Conservation (phyloP, 23 tunicate genomes). For the Trididemnum nubilum region DNA sequence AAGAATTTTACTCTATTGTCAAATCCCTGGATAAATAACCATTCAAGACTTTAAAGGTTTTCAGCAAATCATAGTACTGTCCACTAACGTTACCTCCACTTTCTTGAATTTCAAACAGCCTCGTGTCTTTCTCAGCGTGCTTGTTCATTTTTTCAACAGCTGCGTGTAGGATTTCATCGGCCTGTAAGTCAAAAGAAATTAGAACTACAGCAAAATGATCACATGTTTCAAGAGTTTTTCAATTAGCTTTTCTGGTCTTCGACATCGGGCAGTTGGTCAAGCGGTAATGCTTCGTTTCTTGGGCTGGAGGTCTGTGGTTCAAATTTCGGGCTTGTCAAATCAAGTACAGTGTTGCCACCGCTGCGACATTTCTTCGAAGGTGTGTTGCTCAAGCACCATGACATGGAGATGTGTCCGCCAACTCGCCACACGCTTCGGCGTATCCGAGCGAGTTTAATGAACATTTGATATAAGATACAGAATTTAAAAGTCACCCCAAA, state of each 20-base stretch:
- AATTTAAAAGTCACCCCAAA: too few relatives aligned
- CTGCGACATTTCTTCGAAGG: neutral
- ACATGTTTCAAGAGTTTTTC: too few relatives aligned
- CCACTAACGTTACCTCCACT: constrained; percentile 79
- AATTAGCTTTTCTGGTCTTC: too few relatives aligned
- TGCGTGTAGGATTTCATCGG: constrained; percentile 53
- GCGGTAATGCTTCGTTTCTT: neutral
- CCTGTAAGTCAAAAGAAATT: too few relatives aligned
- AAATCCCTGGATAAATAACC: too few relatives aligned
- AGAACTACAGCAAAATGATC: too few relatives aligned
- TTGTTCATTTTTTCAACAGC: constrained; percentile 65
- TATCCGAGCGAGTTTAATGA: neutral
- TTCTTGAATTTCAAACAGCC: constrained; percentile 58
- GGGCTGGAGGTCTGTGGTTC: neutral
- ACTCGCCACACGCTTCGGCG: neutral
- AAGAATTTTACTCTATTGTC: too few relatives aligned
- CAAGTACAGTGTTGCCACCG: neutral
- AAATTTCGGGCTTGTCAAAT: neutral
- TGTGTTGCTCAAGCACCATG: neutral
- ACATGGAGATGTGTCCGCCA: neutral
- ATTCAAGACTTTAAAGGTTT: too few relatives aligned
- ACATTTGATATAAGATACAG: too few relatives aligned
- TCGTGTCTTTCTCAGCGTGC: neutral
- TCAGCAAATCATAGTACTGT: too few relatives aligned
- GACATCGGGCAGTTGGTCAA: too few relatives aligned